phyloP scores from a whole-genome alignment of 2,113 vertebrate genomes.

The Arenaria interpres region DNA sequence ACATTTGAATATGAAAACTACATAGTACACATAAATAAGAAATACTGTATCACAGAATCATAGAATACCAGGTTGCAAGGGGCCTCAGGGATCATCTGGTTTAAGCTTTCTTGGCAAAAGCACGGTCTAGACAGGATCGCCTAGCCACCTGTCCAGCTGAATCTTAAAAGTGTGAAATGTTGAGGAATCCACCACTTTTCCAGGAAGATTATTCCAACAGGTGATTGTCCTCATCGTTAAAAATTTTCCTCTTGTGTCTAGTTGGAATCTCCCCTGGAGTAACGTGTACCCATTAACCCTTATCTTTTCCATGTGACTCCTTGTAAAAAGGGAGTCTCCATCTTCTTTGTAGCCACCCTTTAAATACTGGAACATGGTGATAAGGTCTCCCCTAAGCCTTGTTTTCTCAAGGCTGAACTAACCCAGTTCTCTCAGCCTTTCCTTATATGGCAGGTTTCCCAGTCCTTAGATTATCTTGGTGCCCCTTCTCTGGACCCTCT shows the following conservation, averaged over 20 bases:
- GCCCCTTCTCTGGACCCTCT: too few species aligned
- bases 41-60: neutral
- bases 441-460: too few species aligned
- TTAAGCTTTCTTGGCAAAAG: neutral
- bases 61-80: neutral
- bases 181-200: neutral
- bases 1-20: neutral
- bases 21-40: neutral
- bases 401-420: too few species aligned
- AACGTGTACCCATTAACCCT: neutral
- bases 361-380: neutral
- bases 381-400: too few species aligned
- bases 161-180: neutral
- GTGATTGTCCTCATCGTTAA: neutral
- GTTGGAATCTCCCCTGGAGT: neutral
- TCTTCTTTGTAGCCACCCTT: neutral
- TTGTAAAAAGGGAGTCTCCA: neutral
- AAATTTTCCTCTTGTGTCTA: neutral
- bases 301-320: neutral
- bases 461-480: too few species aligned
- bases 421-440: too few species aligned
- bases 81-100: neutral
- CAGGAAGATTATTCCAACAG: neutral
- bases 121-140: neutral
- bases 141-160: neutral